Conservation (phyloP, 2,888 invertebrate species). For the Tigriopus californicus region DNA sequence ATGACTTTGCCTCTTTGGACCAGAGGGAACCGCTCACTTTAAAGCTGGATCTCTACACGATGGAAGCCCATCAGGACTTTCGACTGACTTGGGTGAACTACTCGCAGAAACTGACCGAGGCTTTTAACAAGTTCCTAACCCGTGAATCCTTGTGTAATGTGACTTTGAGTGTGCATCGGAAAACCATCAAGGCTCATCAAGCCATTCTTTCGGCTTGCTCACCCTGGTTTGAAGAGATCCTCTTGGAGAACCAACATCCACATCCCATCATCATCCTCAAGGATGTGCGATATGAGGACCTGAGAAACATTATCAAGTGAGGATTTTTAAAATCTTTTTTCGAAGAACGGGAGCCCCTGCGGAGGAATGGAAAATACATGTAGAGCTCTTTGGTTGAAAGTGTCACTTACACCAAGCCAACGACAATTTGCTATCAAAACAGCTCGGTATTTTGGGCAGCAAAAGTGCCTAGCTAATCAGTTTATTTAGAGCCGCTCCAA, state of each 20-base stretch:
- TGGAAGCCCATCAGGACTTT: neutral
- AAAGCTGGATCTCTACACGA: too few species aligned
- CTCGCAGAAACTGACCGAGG: neutral
- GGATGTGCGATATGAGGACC: neutral
- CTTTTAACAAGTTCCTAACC: neutral
- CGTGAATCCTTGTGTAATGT: neutral
- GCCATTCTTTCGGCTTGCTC: neutral
- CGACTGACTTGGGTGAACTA: neutral
- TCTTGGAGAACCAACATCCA: neutral
- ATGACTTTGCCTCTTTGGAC: too few species aligned
- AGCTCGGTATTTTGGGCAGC: too few species aligned
- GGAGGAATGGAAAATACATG: neutral
- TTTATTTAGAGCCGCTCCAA: too few species aligned
- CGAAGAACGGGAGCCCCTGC: neutral
- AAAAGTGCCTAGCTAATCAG: too few species aligned
- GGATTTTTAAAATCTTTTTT: neutral
- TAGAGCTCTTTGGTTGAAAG: too few species aligned
- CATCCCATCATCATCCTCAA: neutral
- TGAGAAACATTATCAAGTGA: neutral
- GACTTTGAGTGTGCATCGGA: neutral
- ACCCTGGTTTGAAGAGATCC: neutral
- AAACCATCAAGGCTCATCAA: neutral
- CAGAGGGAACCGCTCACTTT: too few species aligned
- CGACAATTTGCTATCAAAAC: too few species aligned
- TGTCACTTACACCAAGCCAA: too few species aligned